A percentile compares a stretch with the other conserved stretches of the same genome.
Evolutionary conservation across 1,140 invertebrate genomes (phyloP).

Genomic region (Aphelenchoides avenae): DNA sequence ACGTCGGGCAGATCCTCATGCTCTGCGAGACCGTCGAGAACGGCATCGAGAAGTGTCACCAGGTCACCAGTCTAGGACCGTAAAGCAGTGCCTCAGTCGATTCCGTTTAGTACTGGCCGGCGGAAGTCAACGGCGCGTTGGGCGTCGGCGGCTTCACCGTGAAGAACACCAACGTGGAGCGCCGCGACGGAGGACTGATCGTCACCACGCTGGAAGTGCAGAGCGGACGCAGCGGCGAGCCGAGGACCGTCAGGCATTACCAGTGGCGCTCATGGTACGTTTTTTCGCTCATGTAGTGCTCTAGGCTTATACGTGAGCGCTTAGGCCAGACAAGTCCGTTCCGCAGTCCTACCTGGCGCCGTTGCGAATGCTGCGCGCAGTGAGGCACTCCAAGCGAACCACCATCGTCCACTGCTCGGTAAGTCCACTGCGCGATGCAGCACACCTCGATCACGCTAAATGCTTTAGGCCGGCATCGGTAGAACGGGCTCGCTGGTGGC

Average conservation of each 20-base stretch:
- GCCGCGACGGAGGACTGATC: conserved; percentile 2
- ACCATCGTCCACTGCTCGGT: conserved; percentile 24
- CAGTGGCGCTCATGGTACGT: conserved; percentile 27
- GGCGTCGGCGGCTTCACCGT: conserved; percentile 7
- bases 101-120: conserved; percentile 17
- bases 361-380: conserved; percentile 19
- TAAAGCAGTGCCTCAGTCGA: neutral
- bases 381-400: conserved; percentile 3
- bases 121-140: conserved; percentile 2
- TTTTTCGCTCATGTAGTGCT: too few relatives aligned
- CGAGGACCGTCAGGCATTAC: conserved; percentile 14
- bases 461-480: conserved; percentile 25
- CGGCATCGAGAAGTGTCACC: conserved; percentile 75
- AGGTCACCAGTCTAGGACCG: conserved; percentile 58
- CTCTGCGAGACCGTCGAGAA: too few relatives aligned
- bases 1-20: conserved; percentile 77
- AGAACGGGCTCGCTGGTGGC: conserved; percentile 5
- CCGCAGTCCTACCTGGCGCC: conserved; percentile 17
- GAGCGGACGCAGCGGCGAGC: neutral
- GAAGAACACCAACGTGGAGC: conserved; percentile 10
- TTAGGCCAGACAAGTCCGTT: too few relatives aligned
- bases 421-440: too few relatives aligned
- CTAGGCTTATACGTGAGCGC: too few relatives aligned
- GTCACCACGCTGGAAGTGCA: conserved; percentile 13
- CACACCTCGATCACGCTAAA: too few relatives aligned